Conservation (phyloP, 2,888 invertebrate genomes). For the Pyrrhosoma nymphula region DNA sequence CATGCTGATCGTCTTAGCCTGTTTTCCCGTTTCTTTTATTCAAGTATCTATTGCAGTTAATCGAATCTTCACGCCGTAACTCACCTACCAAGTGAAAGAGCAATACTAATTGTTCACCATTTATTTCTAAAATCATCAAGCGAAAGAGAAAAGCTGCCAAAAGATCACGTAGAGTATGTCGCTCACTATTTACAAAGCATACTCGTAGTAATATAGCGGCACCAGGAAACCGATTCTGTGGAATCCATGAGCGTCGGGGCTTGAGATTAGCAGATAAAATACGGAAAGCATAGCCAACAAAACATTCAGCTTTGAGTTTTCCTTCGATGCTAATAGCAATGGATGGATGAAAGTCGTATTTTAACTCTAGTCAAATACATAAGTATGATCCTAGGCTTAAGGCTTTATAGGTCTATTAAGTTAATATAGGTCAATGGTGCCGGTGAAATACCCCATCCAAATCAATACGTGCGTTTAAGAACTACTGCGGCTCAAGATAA, state of each 20-base stretch:
- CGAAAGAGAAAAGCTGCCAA: neutral
- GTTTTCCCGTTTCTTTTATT: no score
- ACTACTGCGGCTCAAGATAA: neutral
- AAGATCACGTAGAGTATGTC: neutral
- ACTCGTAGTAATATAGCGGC: neutral
- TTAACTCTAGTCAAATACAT: neutral
- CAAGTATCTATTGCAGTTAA: no score
- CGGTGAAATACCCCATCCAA: neutral
- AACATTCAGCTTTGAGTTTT: neutral
- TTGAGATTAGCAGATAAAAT: neutral
- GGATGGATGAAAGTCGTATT: neutral
- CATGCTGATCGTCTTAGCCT: neutral
- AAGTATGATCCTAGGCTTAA: neutral
- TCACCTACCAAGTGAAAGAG: no score
- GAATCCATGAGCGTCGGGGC: neutral
- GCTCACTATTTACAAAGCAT: neutral
- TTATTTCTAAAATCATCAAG: no score
- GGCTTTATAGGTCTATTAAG: neutral
- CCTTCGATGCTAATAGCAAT: neutral
- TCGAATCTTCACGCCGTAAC: no score
- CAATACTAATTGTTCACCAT: no score
- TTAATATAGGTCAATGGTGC: neutral
- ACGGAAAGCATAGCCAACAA: neutral
- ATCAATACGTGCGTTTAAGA: neutral
- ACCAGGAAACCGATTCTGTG: neutral